phyloP scores from a whole-genome alignment of 2,797 vertebrate species.

The Anguilla marmorata region DNA sequence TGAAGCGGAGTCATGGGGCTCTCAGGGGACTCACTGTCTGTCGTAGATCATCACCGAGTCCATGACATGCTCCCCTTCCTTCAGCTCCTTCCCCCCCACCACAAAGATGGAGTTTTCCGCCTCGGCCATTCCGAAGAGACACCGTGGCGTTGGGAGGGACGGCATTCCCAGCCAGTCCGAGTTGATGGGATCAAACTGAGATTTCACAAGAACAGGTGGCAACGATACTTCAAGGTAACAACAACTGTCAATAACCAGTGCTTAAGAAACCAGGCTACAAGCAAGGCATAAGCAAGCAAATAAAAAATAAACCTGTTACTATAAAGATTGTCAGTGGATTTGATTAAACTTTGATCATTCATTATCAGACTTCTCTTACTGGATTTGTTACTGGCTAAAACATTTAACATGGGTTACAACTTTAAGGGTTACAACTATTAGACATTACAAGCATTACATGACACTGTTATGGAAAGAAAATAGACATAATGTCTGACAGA shows the following conservation, averaged over 20 bases:
- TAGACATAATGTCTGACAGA: constrained; percentile 9
- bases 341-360: neutral
- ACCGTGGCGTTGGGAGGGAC: constrained; percentile 87
- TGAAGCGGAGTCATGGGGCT: neutral
- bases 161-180: constrained; percentile 98
- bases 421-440: neutral
- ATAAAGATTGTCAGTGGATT: neutral
- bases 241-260: neutral
- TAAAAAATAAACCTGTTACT: neutral
- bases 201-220: constrained; percentile 7
- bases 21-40: constrained; percentile 78
- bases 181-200: constrained; percentile 90
- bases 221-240: neutral
- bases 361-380: neutral
- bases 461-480: neutral
- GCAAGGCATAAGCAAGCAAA: neutral
- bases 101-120: constrained; percentile 91
- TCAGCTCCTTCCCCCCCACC: constrained; percentile 91
- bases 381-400: neutral
- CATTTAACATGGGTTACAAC: neutral
- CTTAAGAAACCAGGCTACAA: neutral
- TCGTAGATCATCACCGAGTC: constrained; percentile 96
- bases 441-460: neutral
- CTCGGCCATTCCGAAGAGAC: constrained; percentile 91
- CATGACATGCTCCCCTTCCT: constrained; percentile 88